phyloP scores from a whole-genome alignment of 2,113 vertebrate species.

The Stictonetta naevosa region DNA sequence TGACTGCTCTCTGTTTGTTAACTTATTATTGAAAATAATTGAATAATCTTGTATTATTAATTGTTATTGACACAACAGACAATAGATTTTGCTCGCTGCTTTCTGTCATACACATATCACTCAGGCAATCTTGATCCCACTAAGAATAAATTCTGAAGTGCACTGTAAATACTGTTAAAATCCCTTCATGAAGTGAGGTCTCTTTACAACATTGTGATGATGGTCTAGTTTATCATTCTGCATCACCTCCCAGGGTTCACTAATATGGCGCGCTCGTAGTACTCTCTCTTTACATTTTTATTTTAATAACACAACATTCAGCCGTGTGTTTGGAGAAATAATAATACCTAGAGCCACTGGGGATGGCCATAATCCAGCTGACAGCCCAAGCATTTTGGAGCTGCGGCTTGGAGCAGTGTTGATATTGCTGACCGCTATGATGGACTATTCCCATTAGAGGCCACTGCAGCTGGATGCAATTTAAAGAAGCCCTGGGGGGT shows the following conservation, averaged over 20 bases:
- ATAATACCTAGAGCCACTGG: background rate
- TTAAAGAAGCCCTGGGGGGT: background rate
- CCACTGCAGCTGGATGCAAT: constrained; percentile 42
- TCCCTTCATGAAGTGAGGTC: background rate
- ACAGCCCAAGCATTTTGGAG: background rate
- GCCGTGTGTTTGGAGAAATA: background rate
- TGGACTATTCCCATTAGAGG: constrained; percentile 45
- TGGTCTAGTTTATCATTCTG: fast-evolving
- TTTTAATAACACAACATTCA: background rate
- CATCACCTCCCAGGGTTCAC: background rate
- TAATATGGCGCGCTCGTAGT: fast-evolving
- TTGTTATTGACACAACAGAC: background rate
- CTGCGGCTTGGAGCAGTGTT: background rate
- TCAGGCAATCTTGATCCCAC: background rate
- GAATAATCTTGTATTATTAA: background rate
- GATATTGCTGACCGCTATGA: background rate
- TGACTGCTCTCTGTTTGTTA: background rate
- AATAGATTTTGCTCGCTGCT: background rate
- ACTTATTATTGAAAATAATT: background rate
- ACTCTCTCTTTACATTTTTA: background rate
- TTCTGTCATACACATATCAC: background rate
- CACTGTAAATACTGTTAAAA: background rate
- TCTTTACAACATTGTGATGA: background rate
- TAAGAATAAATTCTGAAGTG: background rate
- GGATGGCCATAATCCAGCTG: background rate